Conservation (phyloP, 2,797 vertebrate species). For the Pseudochirops cupreus region DNA sequence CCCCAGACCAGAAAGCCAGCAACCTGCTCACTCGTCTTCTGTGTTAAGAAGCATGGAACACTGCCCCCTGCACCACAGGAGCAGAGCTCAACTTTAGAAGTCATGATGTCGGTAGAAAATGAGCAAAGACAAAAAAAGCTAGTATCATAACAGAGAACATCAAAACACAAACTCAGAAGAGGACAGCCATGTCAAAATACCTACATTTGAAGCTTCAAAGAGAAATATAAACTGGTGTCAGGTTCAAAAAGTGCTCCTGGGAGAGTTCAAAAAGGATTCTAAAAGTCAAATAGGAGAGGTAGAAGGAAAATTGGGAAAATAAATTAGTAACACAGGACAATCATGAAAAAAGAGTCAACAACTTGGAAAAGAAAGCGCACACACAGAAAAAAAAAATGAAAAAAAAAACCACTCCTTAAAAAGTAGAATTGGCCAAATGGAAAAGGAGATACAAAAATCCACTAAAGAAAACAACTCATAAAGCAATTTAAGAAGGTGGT, state of each 20-base stretch:
- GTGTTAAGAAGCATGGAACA: neutral
- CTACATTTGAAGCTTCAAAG: neutral
- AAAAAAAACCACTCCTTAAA: neutral
- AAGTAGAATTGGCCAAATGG: neutral
- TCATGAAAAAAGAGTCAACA: neutral
- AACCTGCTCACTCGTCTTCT: neutral
- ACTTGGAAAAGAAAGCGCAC: neutral
- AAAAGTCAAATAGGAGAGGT: neutral
- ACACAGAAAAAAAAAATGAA: neutral
- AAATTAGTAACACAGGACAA: neutral
- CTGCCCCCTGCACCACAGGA: neutral
- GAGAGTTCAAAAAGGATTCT: neutral
- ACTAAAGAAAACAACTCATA: neutral
- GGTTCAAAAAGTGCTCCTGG: neutral
- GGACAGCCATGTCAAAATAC: neutral
- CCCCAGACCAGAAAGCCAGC: neutral
- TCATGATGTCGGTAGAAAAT: neutral
- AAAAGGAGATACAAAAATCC: neutral
- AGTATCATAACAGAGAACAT: neutral
- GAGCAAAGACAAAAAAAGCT: neutral
- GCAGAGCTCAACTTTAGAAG: neutral
- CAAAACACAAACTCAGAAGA: neutral
- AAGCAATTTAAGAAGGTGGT: neutral
- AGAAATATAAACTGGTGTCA: neutral
- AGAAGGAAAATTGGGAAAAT: neutral